Evolutionary conservation across 30 jellyfish, hydroid and myxozoan genomes (phyloP).

Genomic region (Turritopsis rubra): DNA sequence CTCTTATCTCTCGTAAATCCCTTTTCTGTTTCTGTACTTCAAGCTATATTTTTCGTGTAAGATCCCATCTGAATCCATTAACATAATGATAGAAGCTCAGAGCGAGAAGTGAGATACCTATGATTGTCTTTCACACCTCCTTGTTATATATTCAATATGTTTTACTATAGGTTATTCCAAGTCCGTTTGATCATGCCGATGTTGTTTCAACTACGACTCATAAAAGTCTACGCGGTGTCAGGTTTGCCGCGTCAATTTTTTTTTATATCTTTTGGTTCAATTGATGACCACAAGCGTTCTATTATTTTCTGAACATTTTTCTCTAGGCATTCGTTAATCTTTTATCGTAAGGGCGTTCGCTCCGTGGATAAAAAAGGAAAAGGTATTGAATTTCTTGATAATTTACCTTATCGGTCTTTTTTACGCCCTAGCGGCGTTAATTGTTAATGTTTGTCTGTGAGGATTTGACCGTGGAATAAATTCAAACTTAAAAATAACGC

Average conservation of each 20-base stretch:
- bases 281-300: background rate
- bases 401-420: too few species aligned
- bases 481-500: background rate
- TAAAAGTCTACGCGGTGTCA: conserved; percentile 84
- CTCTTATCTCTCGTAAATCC: too few species aligned
- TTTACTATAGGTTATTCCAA: conserved; percentile 70
- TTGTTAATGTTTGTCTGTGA: too few species aligned
- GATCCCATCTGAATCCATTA: too few species aligned
- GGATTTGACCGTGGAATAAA: too few species aligned
- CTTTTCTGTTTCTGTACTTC: background rate
- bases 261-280: background rate
- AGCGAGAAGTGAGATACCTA: too few species aligned
- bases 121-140: too few species aligned
- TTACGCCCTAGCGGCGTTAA: too few species aligned
- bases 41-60: background rate
- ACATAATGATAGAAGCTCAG: too few species aligned
- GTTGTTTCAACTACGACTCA: conserved; percentile 97
- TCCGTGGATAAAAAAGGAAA: conserved; percentile 66
- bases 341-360: conserved; percentile 82
- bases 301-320: background rate
- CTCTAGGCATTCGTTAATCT: conserved; percentile 81
- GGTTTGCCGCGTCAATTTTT: conserved; percentile 36
- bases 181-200: conserved; percentile 97
- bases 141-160: background rate
- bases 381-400: conserved; percentile 30